Conservation (phyloP, 2,888 invertebrate species). For the Parnassius smintheus region DNA sequence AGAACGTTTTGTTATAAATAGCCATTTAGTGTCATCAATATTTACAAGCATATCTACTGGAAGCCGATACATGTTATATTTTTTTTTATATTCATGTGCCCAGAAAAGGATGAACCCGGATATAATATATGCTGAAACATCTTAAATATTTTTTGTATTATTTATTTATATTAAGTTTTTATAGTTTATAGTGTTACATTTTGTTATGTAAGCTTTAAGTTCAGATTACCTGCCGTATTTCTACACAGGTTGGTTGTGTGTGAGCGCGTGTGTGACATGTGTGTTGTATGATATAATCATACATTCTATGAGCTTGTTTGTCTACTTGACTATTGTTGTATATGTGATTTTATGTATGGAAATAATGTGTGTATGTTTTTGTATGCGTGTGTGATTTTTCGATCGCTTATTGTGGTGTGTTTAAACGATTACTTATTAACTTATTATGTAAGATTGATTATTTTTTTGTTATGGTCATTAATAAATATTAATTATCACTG, state of each 20-base stretch:
- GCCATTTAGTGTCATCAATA: too few species aligned
- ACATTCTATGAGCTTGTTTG: conserved; percentile 24
- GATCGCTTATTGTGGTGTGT: conserved; percentile 53
- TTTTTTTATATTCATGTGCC: too few species aligned
- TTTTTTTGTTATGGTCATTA: too few species aligned
- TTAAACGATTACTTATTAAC: conserved; percentile 36
- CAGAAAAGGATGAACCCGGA: too few species aligned
- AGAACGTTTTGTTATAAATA: too few species aligned
- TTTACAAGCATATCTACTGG: too few species aligned
- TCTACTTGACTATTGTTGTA: conserved; percentile 21
- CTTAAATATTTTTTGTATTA: too few species aligned
- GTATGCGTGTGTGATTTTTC: conserved; percentile 40
- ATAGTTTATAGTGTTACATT: conserved; percentile 55
- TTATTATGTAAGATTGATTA: too few species aligned
- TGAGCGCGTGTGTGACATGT: conserved; percentile 39
- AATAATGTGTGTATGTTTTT: conserved; percentile 9
- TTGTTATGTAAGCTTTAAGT: conserved; percentile 58
- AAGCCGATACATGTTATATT: neutral
- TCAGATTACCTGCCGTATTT: conserved; percentile 9
- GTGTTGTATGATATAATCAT: conserved; percentile 39
- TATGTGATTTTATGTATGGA: conserved; percentile 26
- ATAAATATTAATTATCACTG: too few species aligned
- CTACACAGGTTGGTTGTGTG: conserved; percentile 40
- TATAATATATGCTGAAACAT: too few species aligned
- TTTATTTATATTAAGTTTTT: conserved; percentile 31